Base-by-base conservation (phyloP, 2,113 vertebrate genomes). In the Pionites leucogaster region DNA sequence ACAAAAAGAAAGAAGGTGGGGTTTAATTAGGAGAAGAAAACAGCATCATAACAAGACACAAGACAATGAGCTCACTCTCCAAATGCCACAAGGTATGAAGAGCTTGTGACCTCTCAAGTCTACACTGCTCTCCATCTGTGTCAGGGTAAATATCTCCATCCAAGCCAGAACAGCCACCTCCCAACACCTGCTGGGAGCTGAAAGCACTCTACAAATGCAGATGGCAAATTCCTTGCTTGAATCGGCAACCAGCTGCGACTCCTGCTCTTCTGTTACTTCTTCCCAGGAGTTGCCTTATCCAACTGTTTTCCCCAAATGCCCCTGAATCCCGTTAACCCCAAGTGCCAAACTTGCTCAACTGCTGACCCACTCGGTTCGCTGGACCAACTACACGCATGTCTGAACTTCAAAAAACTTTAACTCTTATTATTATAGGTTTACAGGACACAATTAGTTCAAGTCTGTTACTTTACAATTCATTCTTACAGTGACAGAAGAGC, bases 371-470 rank as follows among this genome's bases (percentile, higher is more conserved):
- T 65, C 1, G 3, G 65, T n/a, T 78, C 31, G 79, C 4, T 82
- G 80, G 69, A 68, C 57, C 59, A 77, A 86, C 82, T 77, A 46
- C 78, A 95, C 0, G 42, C 90, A 65, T 49, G 49, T 87, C 70
- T 93, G 90, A 89, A 84, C 90, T 82, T 91, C 93, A 92, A 90
- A 96, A 92, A 62, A 64, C n/a, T 46, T 50, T 25, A 83, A 53
- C 35, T 84, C 37, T 95, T 94, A 80, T 95, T 85, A 84, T 92
- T 81, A 50, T 55, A 92, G 52, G 63, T 91, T 92, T 93, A 85
- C 60, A 84, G 67, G 53, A 85, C 75, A 93, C 77, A 74, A 95
- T 95, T 91, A 93, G 88, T 97, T 96, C 94, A 97, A 96, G 74
- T 67, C 91, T 2, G 27, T 87, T 95, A 94, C 92, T 89, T 93